Base-by-base conservation (phyloP, 2,113 vertebrate genomes). In the Zeus faber region DNA sequence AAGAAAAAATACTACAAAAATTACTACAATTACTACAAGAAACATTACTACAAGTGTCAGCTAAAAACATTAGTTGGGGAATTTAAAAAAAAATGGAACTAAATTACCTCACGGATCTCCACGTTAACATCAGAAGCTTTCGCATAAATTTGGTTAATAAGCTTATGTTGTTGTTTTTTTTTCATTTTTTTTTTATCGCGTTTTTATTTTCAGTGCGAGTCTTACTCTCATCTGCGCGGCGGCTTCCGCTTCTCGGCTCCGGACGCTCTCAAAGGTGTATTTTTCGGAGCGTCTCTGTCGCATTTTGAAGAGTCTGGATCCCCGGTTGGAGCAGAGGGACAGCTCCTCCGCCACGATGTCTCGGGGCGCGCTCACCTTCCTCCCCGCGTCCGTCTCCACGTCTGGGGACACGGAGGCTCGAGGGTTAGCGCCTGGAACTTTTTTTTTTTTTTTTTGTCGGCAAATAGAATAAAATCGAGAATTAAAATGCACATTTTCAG, bases 261-360 rank as follows among this genome's bases (percentile, higher is more conserved):
- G 92, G 62, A 92, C 80, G 31, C 84, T 96, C 77, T 98, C 95
- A 18, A 92, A 97, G 0, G 96, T 99, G 68, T 94, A 98, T 76
- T 98, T 99, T 77, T 98, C 96, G 0, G 94, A 95, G 72, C 97
- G 92, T 64, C 87, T 88, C 87, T 99, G 95, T 10, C 97, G 92
- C 86, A 92, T 93, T 87, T 97, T 96, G 80, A 99, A 99, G 23
- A 99, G 92, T 21, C 93, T 87, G 58, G 97, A 94, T 0, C 96
- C 97, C 40, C 95, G 91, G 79, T 98, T 98, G 64, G 91, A 90
- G 52, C 92, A 81, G 0, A 93, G 87, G 0, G 95, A 96, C 33
- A 99, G 63, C 65, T 99, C 97, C 46, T 98, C 97, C 70, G 98
- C 80, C 96, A 99, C 98, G 82, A 99, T 97, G 58, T 98, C 97